phyloP scores from a whole-genome alignment of 2,113 vertebrate species.

The Phrynocephalus versicolor region DNA sequence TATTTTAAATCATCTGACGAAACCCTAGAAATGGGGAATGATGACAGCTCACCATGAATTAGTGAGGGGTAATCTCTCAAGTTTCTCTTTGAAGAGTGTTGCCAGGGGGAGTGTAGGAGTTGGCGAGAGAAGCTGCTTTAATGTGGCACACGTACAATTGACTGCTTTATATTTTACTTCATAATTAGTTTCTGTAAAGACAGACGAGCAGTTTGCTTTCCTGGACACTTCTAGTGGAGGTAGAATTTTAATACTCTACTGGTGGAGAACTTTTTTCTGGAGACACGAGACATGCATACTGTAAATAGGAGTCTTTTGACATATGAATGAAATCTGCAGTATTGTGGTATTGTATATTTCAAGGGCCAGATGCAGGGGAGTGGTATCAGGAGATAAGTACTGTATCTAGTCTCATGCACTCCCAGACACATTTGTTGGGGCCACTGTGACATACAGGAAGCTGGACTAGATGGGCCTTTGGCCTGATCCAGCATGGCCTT shows the following conservation, averaged over 20 bases:
- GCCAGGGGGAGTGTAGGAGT: neutral
- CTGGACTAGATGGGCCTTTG: too few relatives aligned
- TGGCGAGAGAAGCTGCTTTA: neutral
- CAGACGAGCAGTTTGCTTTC: constrained; percentile 15
- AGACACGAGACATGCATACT: neutral
- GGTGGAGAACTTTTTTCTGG: neutral
- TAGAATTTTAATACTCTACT: neutral
- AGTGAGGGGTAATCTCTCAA: neutral
- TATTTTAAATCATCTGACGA: neutral
- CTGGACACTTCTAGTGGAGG: neutral
- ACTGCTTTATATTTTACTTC: neutral
- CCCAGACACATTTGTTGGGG: too few relatives aligned
- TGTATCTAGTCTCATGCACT: too few relatives aligned
- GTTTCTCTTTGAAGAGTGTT: neutral
- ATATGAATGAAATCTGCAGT: neutral
- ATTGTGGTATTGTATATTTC: too few relatives aligned
- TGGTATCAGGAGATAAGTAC: too few relatives aligned
- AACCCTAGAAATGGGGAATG: neutral
- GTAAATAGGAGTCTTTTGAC: neutral
- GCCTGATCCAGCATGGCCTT: too few relatives aligned
- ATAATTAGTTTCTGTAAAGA: constrained; percentile 10
- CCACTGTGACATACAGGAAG: too few relatives aligned
- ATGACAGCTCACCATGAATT: neutral
- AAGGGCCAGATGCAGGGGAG: too few relatives aligned
- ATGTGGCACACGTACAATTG: neutral